Evolutionary conservation across 2,113 vertebrate genomes (phyloP), one percentile per base, ranked within the genome.

Genomic region (Pangasianodon hypophthalmus): DNA sequence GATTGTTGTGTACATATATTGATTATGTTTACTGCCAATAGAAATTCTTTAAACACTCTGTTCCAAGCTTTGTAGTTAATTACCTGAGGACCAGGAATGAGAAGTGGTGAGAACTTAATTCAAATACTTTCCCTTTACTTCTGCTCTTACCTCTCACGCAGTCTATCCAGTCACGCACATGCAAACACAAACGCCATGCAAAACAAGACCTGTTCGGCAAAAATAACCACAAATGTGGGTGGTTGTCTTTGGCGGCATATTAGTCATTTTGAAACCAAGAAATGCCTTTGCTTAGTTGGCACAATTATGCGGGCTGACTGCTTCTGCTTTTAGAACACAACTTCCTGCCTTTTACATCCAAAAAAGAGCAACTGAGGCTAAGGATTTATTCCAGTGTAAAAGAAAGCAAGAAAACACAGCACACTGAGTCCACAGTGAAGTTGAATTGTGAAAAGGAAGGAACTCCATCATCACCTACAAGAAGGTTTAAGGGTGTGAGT

Each of bases 141-240:
- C 16, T 85, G 24, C 56, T 50, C 32, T 85, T 54, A 58, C 64
- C 80, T 89, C 26, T 85, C 18, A 85, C 1, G n/a, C 71, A 85
- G 4, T 29, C 46, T 44, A 54, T 79, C 41, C 88, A 79, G 41
- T 50, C 88, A 85, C 44, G 58, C 37, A 89, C 29, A 83, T 21
- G 18, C 69, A 75, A 56, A 79, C 52, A 60, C 54, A 87, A 21
- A 84, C 44, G 13, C 16, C 46, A 69, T 64, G 84, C 58, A 87
- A 81, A 86, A 71, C 64, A 44, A 58, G 75, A 86, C 84, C 84
- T 89, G 73, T 69, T 89, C 26, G 6, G 85, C 84, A 69, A 81
- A 90, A 90, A 90, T 90, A 86, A 86, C 84, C 62, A 82, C 48
- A 64, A 32, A 80, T 86, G 89, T 90, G 89, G 89, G 89, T 87